Evolutionary conservation across 2,113 vertebrate species (phyloP).

Genomic region (Cynoglossus semilaevis): DNA sequence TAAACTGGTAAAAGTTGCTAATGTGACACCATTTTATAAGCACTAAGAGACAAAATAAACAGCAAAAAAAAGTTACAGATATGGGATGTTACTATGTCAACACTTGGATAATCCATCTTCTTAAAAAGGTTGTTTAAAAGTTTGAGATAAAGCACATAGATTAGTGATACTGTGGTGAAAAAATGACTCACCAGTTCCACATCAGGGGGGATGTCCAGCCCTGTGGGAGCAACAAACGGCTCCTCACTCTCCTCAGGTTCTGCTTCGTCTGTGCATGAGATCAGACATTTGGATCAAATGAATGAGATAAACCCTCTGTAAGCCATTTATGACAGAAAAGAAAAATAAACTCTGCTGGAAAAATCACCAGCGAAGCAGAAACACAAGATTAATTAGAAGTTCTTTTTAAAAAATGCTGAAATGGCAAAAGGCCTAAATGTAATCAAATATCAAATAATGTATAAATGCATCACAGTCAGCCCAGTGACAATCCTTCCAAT

Average conservation of each 20-base stretch:
- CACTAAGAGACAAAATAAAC: no score
- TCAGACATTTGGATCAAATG: conserved; percentile 6
- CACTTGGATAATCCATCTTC: no score
- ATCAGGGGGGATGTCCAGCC: conserved; percentile 87
- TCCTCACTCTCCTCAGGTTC: conserved; percentile 90
- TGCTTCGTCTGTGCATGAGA: conserved; percentile 63
- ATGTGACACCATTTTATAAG: no score
- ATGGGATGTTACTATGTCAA: no score
- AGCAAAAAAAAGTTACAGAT: no score
- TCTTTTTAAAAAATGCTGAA: conserved; percentile 6
- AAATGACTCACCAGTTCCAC: conserved; percentile 90
- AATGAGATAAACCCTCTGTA: conserved; percentile 2
- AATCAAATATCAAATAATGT: background rate
- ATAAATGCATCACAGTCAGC: background rate
- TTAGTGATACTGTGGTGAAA: no score
- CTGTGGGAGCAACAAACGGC: conserved; percentile 89
- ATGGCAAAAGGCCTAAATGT: background rate
- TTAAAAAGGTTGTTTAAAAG: no score
- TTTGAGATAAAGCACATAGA: no score
- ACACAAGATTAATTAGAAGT: background rate
- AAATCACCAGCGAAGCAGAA: background rate
- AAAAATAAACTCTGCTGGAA: conserved; percentile 4
- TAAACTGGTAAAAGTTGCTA: no score
- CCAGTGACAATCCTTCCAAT: no score
- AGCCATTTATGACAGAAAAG: conserved; percentile 2